A percentile compares a stretch with the other conserved stretches of the same genome.
These are phyloP conservation scores for Xestia c-nigrum DNA, from an alignment of 2,888 invertebrate species.

Conservation along the genomic window DNA sequence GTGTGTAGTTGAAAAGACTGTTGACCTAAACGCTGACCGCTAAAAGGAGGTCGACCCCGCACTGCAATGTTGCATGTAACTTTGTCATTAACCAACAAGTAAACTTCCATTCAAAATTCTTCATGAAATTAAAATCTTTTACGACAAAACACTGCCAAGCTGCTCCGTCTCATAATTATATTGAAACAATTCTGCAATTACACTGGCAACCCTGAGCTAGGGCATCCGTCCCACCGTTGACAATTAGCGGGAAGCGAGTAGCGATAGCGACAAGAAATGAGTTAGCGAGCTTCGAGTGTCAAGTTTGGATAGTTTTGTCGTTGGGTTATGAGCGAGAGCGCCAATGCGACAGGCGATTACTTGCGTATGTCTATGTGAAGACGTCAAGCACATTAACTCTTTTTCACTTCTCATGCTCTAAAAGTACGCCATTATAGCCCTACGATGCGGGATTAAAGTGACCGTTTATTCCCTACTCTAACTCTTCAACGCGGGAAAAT, in stretches of 20 bases:
- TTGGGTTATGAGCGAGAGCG: not conserved
- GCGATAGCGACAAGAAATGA: too few relatives aligned
- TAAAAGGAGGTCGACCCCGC: not conserved
- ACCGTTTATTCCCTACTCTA: too few relatives aligned
- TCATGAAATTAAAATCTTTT: constrained; percentile 6
- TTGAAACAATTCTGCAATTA: constrained; percentile 56
- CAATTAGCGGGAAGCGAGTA: not conserved
- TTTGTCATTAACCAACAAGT: constrained; percentile 21
- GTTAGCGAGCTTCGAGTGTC: not conserved
- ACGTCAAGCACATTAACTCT: too few relatives aligned
- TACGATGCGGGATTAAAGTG: too few relatives aligned
- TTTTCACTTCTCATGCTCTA: too few relatives aligned
- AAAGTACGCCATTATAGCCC: too few relatives aligned
- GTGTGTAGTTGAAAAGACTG: not conserved
- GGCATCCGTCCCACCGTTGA: not conserved
- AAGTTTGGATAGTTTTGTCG: not conserved
- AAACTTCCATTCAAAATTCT: constrained; percentile 2
- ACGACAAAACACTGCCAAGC: constrained; percentile 10
- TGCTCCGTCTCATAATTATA: constrained; percentile 35
- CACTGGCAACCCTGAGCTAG: constrained; percentile 32
- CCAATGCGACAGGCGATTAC: not conserved
- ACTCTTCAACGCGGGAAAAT: too few relatives aligned
- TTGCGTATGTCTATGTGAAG: not conserved
- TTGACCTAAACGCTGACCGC: constrained; percentile 9
- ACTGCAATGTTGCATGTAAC: constrained; percentile 31